Evolutionary conservation across 2,113 vertebrate genomes (phyloP).

Genomic region (Misgurnus anguillicaudatus): DNA sequence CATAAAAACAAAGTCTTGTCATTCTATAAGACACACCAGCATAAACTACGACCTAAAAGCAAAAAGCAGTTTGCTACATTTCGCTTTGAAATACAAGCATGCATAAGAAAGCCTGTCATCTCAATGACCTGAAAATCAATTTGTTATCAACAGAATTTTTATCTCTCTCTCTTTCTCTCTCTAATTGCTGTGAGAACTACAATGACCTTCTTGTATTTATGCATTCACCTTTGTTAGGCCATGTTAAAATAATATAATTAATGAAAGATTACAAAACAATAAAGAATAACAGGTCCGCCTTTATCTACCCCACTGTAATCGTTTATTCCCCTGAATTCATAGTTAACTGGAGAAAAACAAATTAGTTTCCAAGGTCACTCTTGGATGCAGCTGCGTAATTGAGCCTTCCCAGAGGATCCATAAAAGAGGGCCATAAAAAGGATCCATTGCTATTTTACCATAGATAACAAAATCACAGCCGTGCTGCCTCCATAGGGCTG

Average conservation of each 20-base stretch:
- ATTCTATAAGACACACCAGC: background rate
- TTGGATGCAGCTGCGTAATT: slow-evolving; percentile 67
- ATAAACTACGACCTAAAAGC: slow-evolving; percentile 11
- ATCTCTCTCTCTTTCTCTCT: background rate
- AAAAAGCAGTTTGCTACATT: background rate
- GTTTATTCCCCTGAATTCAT: slow-evolving; percentile 63
- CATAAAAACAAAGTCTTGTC: background rate
- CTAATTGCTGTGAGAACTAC: slow-evolving; percentile 2
- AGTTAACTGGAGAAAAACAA: slow-evolving; percentile 71
- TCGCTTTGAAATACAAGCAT: too few relatives aligned
- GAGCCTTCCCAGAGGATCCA: slow-evolving; percentile 67
- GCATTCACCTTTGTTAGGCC: slow-evolving; percentile 16
- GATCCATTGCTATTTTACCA: slow-evolving; percentile 66
- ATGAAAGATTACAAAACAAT: slow-evolving; percentile 46
- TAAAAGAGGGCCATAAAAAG: slow-evolving; percentile 74
- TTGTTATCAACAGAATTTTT: too few relatives aligned
- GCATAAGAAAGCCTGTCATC: background rate
- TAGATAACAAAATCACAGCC: slow-evolving; percentile 49
- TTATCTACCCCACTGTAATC: slow-evolving; percentile 59
- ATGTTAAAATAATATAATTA: slow-evolving; percentile 31
- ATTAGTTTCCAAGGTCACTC: slow-evolving; percentile 78
- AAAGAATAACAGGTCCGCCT: slow-evolving; percentile 51
- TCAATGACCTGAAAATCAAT: slow-evolving; percentile 14
- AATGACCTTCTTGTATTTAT: slow-evolving; percentile 5
- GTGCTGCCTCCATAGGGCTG: slow-evolving; percentile 4